Conservation (phyloP, 1,140 invertebrate species). For the Agraylea sexmaculata region DNA sequence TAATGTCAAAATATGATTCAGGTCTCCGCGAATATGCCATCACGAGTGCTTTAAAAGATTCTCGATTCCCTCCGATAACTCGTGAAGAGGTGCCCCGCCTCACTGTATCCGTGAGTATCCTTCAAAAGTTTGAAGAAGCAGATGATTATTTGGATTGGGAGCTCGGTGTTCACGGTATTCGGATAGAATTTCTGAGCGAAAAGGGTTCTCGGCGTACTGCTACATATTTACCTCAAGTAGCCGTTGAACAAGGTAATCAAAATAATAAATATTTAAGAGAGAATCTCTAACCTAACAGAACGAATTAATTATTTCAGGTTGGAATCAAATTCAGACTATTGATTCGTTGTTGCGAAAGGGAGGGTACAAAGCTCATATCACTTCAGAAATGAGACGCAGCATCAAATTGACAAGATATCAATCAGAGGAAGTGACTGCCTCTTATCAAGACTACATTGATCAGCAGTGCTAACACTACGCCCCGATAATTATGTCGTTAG, state of each 20-base stretch:
- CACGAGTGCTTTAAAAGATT: slow-evolving; percentile 96
- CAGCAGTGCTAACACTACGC: slow-evolving; percentile 37
- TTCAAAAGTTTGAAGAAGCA: slow-evolving; percentile 87
- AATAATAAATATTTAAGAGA: neutral
- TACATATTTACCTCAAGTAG: slow-evolving; percentile 96
- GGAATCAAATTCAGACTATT: slow-evolving; percentile 95
- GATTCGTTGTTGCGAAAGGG: slow-evolving; percentile 95
- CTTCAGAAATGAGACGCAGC: slow-evolving; percentile 69
- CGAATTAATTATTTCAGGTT: slow-evolving; percentile 49
- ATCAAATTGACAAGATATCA: slow-evolving; percentile 93
- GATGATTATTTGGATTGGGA: slow-evolving; percentile 94
- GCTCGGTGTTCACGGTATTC: slow-evolving; percentile 92
- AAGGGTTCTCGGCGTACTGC: slow-evolving; percentile 90
- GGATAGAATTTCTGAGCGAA: slow-evolving; percentile 95
- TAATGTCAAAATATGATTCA: slow-evolving; percentile 15
- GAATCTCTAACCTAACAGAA: neutral
- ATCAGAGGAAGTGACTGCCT: slow-evolving; percentile 43
- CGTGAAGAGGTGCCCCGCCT: slow-evolving; percentile 86
- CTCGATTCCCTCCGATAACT: slow-evolving; percentile 90
- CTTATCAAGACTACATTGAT: slow-evolving; percentile 35
- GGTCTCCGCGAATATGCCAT: slow-evolving; percentile 93
- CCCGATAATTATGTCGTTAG: slow-evolving; percentile 7
- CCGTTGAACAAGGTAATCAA: slow-evolving; percentile 83
- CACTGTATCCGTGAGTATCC: slow-evolving; percentile 90
- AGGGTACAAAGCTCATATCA: slow-evolving; percentile 87